Evolutionary conservation across 2,888 invertebrate species (phyloP).

Genomic region (Taenaris catops): DNA sequence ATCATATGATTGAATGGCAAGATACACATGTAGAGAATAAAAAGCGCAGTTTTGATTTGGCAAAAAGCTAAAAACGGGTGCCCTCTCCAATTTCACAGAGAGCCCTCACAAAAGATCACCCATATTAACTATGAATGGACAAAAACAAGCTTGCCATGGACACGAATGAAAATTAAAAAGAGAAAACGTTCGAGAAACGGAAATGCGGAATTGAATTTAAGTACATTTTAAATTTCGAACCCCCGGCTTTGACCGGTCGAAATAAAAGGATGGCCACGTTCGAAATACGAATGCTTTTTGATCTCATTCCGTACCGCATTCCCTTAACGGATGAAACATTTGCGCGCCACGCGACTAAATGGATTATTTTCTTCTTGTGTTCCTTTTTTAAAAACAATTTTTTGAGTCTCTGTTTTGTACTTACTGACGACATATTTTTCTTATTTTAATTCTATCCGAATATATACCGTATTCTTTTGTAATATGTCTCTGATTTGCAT

Average conservation of each 20-base stretch:
- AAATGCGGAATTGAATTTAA: constrained; percentile 76
- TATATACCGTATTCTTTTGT: too few species aligned
- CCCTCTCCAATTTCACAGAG: constrained; percentile 73
- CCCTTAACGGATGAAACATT: constrained; percentile 66
- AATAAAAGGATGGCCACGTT: constrained; percentile 67
- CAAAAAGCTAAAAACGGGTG: constrained; percentile 62
- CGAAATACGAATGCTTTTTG: constrained; percentile 65
- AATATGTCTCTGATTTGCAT: too few species aligned
- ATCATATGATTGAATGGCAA: constrained; percentile 26
- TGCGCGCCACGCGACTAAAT: constrained; percentile 72
- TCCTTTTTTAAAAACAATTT: constrained; percentile 55
- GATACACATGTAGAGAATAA: constrained; percentile 40
- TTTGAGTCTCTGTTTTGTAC: constrained; percentile 27
- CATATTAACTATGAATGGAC: constrained; percentile 74
- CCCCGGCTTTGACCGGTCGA: constrained; percentile 65
- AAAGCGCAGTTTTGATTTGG: constrained; percentile 59
- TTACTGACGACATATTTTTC: constrained; percentile 11
- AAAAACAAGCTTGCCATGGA: constrained; percentile 61
- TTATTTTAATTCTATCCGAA: constrained; percentile 3
- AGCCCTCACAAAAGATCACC: constrained; percentile 75
- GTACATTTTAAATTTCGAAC: constrained; percentile 72
- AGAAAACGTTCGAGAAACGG: constrained; percentile 62
- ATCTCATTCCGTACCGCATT: constrained; percentile 62
- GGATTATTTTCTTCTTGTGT: constrained; percentile 76
- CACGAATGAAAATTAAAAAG: constrained; percentile 70